Evolutionary conservation across 1,140 invertebrate genomes (phyloP).

Genomic region (Diabrotica virgifera): DNA sequence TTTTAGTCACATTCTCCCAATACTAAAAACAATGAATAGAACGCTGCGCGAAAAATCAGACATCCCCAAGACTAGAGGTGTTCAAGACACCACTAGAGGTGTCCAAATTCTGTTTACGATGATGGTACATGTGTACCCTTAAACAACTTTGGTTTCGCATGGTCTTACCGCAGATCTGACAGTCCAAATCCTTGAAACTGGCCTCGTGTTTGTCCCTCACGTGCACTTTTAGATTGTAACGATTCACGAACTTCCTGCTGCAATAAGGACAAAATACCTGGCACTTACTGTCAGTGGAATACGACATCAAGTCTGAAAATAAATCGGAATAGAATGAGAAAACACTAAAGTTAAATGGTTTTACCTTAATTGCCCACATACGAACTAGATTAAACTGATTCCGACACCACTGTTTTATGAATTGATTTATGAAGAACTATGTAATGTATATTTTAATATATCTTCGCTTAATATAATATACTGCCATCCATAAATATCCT

Average conservation of each 20-base stretch:
- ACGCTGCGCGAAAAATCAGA: too few species aligned
- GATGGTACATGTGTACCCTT: slow-evolving; percentile 59
- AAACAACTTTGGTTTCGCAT: slow-evolving; percentile 59
- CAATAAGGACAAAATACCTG: slow-evolving; percentile 58
- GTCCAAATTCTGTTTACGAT: slow-evolving; percentile 52
- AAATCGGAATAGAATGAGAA: slow-evolving; percentile 27
- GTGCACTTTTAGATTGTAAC: slow-evolving; percentile 61
- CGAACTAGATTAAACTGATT: background rate
- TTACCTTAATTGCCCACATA: slow-evolving; percentile 26
- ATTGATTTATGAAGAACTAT: too few species aligned
- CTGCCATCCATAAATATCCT: too few species aligned
- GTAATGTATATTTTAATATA: too few species aligned
- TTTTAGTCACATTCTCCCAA: too few species aligned
- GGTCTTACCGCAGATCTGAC: slow-evolving; percentile 56
- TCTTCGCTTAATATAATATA: too few species aligned
- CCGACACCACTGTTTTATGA: background rate
- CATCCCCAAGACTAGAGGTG: too few species aligned
- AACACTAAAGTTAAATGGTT: slow-evolving; percentile 16
- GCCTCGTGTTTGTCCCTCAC: slow-evolving; percentile 58
- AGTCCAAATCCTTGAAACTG: slow-evolving; percentile 51
- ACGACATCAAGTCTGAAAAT: slow-evolving; percentile 36
- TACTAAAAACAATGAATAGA: too few species aligned
- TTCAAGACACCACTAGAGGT: too few species aligned
- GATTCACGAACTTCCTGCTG: slow-evolving; percentile 59
- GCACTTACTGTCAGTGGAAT: slow-evolving; percentile 47